Base-by-base conservation (phyloP, 2,888 invertebrate species). In the Aphodius granarius region DNA sequence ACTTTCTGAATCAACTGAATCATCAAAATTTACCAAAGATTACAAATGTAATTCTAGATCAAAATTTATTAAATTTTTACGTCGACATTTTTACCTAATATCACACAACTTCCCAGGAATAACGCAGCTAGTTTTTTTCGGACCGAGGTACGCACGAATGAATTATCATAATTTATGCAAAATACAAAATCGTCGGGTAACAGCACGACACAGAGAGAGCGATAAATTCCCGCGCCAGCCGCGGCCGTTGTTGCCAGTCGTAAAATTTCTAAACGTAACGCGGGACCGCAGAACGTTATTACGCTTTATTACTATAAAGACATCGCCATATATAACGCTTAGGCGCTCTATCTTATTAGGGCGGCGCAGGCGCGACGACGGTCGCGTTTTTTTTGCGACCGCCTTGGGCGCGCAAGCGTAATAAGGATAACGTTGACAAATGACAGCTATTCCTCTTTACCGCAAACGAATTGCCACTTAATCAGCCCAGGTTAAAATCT, bases 311-410 rank as follows among this genome's bases (percentile, higher is more conserved):
- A 43, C 43, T 43, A 43, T 43, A 43, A 71, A 71, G 72, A 72
- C 63, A 6, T 68, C 62, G 72, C 72, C 17, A 72, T 72, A 63
- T 72, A 72, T 72, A 72, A 72, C 43, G 63, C 72, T 72, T 43
- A 72, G 16, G 43, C 20, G 63, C 19, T 19, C 63, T 72, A 72
- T 62, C 72, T 72, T 72, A 72, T 72, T 72, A 72, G 43, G 43
- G 43, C 3, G 43, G 13, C 43, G 43, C 43, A 13, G n/a, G n/a
- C n/a, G n/a, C n/a, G n/a, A n/a, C n/a, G n/a, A n/a, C 43, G 43
- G 43, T 43, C 4, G 43, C 43, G 43, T 43, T 43, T 43, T n/a
- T 43, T 43, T 13, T 13, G 43, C 43, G 43, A 43, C 43, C 43
- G 3, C 43, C 3, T 2, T 43, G 13, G 13, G 43, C 43, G 43